A percentile compares a stretch with the other conserved stretches of the same genome.
These are phyloP conservation scores for Poeciliopsis infans DNA, from an alignment of 2,797 vertebrate species.

Conservation along the genomic window DNA sequence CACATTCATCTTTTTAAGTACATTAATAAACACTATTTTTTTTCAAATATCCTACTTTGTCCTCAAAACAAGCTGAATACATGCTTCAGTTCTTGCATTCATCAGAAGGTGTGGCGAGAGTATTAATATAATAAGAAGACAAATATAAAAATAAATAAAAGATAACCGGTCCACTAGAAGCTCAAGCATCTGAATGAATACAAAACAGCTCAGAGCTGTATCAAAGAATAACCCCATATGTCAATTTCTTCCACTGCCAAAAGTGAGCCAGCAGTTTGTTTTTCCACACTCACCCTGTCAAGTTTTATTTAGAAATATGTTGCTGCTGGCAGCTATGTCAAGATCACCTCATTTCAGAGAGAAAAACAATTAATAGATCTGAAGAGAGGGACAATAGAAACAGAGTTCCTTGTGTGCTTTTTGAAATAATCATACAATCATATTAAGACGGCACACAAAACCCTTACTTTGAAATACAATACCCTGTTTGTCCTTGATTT, in stretches of 20 bases:
- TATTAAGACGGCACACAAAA: slow-evolving; percentile 16
- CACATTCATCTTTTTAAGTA: slow-evolving; percentile 85
- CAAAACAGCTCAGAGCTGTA: slow-evolving; percentile 57
- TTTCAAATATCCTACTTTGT: slow-evolving; percentile 83
- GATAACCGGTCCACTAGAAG: slow-evolving; percentile 44
- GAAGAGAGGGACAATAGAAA: slow-evolving; percentile 38
- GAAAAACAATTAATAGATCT: slow-evolving; percentile 62
- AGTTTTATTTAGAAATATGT: slow-evolving; percentile 64
- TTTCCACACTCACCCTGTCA: slow-evolving; percentile 68
- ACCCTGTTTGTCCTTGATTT: slow-evolving; percentile 47
- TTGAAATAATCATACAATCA: slow-evolving; percentile 27
- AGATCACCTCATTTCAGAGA: slow-evolving; percentile 57
- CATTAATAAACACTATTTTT: slow-evolving; percentile 85
- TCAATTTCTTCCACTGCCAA: slow-evolving; percentile 56
- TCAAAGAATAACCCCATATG: slow-evolving; percentile 61
- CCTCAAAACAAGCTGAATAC: slow-evolving; percentile 82
- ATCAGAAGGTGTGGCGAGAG: slow-evolving; percentile 77
- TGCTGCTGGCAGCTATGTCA: slow-evolving; percentile 50
- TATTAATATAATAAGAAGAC: slow-evolving; percentile 73
- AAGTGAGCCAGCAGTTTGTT: slow-evolving; percentile 63
- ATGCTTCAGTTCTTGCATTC: slow-evolving; percentile 78
- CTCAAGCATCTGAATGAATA: slow-evolving; percentile 64
- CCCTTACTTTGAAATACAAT: slow-evolving; percentile 42
- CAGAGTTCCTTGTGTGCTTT: slow-evolving; percentile 11
- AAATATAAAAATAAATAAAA: slow-evolving; percentile 27